Conservation (phyloP, 2,888 invertebrate species). For the Yponomeuta plumbellus region DNA sequence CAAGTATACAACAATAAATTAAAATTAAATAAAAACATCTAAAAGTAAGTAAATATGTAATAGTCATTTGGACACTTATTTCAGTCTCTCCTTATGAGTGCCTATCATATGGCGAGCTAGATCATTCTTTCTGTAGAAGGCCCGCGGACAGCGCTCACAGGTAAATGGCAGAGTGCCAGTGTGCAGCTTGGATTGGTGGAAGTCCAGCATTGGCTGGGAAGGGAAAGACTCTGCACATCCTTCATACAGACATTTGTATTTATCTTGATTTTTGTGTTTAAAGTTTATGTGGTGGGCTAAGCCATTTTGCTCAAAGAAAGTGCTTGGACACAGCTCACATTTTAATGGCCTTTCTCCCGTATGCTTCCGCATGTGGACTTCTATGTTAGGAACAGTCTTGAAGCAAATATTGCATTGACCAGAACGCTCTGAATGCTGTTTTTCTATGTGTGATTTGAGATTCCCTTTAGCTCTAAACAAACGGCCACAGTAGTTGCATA, state of each 20-base stretch:
- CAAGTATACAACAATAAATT: no score
- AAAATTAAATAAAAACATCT: no score
- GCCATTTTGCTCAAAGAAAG: constrained; percentile 48
- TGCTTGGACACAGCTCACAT: constrained; percentile 55
- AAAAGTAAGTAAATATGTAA: no score
- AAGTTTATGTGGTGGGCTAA: constrained; percentile 58
- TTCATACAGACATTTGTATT: constrained; percentile 47
- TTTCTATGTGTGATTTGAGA: constrained; percentile 67
- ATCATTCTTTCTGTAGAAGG: constrained; percentile 64
- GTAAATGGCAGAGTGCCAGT: constrained; percentile 47
- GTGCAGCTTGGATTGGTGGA: constrained; percentile 56
- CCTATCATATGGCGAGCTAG: constrained; percentile 56
- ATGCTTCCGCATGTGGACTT: constrained; percentile 73
- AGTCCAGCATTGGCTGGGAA: constrained; percentile 53
- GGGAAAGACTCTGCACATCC: constrained; percentile 53
- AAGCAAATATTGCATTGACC: constrained; percentile 67
- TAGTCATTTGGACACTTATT: constrained; percentile 18
- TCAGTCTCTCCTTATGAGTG: constrained; percentile 53
- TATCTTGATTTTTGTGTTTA: constrained; percentile 51
- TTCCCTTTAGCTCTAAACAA: constrained; percentile 68
- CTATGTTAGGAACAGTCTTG: constrained; percentile 71
- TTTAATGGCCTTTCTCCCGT: constrained; percentile 65
- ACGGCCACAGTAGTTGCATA: constrained; percentile 57
- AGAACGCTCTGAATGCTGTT: constrained; percentile 72
- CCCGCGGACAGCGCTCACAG: constrained; percentile 55